These are phyloP conservation scores for Rhynchomys soricoides DNA, from an alignment of 2,113 vertebrate species.

Conservation along the genomic window DNA sequence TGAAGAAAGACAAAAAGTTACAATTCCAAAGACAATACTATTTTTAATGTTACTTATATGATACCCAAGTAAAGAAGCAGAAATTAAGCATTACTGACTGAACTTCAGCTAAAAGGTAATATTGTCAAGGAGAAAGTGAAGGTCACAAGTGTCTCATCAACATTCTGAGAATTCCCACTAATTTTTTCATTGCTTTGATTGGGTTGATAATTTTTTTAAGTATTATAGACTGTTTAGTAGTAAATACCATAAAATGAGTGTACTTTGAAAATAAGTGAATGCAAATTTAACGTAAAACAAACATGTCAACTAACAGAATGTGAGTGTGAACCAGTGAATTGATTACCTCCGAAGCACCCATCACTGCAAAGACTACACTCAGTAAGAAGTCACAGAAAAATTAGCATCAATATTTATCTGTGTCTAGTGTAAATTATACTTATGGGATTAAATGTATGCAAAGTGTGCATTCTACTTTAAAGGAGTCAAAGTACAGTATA, in stretches of 20 bases:
- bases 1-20: not conserved
- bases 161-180: not conserved
- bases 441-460: too few species aligned
- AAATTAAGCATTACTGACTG: not conserved
- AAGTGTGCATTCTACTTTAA: not conserved
- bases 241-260: not conserved
- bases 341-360: not conserved
- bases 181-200: not conserved
- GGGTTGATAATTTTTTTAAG: not conserved
- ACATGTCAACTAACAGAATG: not conserved
- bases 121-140: not conserved
- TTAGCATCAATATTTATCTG: not conserved
- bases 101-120: not conserved
- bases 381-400: not conserved
- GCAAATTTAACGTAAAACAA: slow-evolving; percentile 1
- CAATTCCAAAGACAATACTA: not conserved
- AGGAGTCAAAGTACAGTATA: not conserved
- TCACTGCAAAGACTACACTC: not conserved
- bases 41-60: slow-evolving; percentile 1
- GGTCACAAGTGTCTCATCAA: not conserved
- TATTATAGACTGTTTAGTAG: not conserved
- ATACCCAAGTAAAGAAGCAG: not conserved
- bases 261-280: slow-evolving; percentile 2
- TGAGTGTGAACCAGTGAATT: not conserved
- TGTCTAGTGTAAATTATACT: not conserved